Base-by-base conservation (phyloP, 2,113 vertebrate genomes). In the Motacilla tschutschensis region DNA sequence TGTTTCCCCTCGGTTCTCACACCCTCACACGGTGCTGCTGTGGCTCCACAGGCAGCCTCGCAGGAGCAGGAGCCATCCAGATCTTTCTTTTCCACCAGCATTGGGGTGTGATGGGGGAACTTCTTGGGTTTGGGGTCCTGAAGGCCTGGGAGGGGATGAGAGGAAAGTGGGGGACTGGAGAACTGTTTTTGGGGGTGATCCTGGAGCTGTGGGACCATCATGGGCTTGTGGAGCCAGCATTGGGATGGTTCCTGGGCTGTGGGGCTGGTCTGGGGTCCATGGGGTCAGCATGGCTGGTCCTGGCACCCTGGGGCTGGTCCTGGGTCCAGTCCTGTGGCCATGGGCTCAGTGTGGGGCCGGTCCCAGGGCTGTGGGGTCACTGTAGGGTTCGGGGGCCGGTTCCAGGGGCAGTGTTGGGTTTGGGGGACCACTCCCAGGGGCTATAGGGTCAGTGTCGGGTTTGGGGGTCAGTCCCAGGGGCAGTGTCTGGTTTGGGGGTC, bases 51-150 rank as follows among this genome's bases (percentile, higher is more conserved):
- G n/a, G 62, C 4, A 6, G 16, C 31, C 4, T 33, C 14, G 22
- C 12, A 0, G 38, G 5, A 98, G 1, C 28, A 98, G 84, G 98
- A 97, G 66, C 98, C 98, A 87, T 98, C 98, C 82, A 99, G 94
- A 62, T 98, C 98, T 87, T 98, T 97, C 89, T 99, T 98, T 36
- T 31, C 71, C 29, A 13, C 8, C 62, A 98, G 93, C 0, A 96
- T 97, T 33, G 97, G 95, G 43, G 16, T 36, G 33, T 38, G 33
- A 8, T 8, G 16, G 7, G 31, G 54, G 21, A 38, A n/a, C 12
- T 25, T 28, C 28, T 38, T 9, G 1, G 98, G 17, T 6, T 43
- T 53, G 54, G 40, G 53, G 40, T 76, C 33, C 6, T 31, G 54
- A 11, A 13, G 46, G 57, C 18, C 62, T 43, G 35, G 2, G 21